Evolutionary conservation across 1,140 invertebrate species (phyloP), one percentile per base, ranked within the genome.

Genomic region (Drosophila malerkotliana): DNA sequence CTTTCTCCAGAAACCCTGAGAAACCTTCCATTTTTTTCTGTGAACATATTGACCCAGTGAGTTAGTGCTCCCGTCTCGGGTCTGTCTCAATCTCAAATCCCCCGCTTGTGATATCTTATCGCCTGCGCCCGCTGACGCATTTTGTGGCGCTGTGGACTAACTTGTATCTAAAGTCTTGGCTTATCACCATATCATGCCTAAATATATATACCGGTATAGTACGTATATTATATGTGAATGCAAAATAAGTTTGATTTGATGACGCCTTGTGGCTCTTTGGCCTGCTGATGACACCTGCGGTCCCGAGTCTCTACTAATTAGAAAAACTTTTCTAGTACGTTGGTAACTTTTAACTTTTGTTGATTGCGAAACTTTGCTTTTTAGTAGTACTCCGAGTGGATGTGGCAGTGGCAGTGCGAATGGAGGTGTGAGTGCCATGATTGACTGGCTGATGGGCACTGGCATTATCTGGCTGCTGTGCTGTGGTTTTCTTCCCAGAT

Each of bases 301-400:
- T 69, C 34, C 15, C 34, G 26, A 71, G 66, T 56, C 61, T 66
- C 44, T n/a, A 58, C 77, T 84, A 85, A 84, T 84, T 85, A 85
- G 81, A 77, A 85, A 84, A 84, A 84, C 69, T 78, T 81, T 77
- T 48, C 66, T 77, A 80, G 67, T 85, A 49, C 48, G 61, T 18
- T 59, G 49, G 39, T 48, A 85, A 85, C 74, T 85, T 85, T 82
- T 87, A 85, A 78, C 83, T 87, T 75, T 78, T 58, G 67, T 77
- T 88, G 82, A 85, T 85, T 85, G 82, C 78, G 72, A 85, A 85
- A 85, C 83, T 85, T 85, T 87, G 55, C 51, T 83, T 82, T 82
- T 71, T 52, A 53, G 15, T 47, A 0, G 44, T 48, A 57, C 41
- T 32, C 54, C 39, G 21, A 71, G 51, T 62, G 49, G 44, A 7